These are phyloP conservation scores for Danaus plexippus DNA, from an alignment of 1,140 invertebrate genomes.

Conservation along the genomic window DNA sequence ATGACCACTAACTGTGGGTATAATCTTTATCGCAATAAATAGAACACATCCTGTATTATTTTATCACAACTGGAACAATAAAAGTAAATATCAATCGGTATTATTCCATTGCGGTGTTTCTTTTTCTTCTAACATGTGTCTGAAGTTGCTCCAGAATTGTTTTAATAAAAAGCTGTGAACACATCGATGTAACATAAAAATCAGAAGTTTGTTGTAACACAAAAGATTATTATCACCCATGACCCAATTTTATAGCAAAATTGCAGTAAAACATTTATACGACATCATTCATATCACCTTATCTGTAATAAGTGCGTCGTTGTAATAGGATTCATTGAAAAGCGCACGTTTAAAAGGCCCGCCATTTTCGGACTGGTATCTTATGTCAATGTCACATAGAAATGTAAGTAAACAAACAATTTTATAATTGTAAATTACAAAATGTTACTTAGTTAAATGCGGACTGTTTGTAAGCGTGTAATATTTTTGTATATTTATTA, in stretches of 20 bases:
- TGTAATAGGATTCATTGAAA: too few relatives aligned
- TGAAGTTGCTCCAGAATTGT: background rate
- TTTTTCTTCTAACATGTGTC: background rate
- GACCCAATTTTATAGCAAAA: too few relatives aligned
- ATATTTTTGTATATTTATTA: too few relatives aligned
- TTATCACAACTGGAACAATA: constrained; percentile 38
- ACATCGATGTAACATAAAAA: background rate
- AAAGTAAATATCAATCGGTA: too few relatives aligned
- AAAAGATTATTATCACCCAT: too few relatives aligned
- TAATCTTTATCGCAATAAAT: constrained; percentile 29
- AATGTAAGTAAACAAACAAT: constrained; percentile 31
- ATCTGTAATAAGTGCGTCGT: too few relatives aligned
- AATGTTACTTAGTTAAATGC: too few relatives aligned
- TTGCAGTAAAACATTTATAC: too few relatives aligned
- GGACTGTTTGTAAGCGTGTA: too few relatives aligned
- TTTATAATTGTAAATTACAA: constrained; percentile 7
- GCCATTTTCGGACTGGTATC: constrained; percentile 18
- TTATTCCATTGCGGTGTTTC: background rate
- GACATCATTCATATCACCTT: too few relatives aligned
- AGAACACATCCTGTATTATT: constrained; percentile 32
- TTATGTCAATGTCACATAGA: constrained; percentile 26
- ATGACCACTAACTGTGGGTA: constrained; percentile 17
- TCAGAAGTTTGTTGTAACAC: too few relatives aligned
- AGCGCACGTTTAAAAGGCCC: constrained; percentile 26
- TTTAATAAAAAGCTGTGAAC: constrained; percentile 1